Evolutionary conservation across 2,113 vertebrate species (phyloP).

Genomic region (Eublepharis macularius): DNA sequence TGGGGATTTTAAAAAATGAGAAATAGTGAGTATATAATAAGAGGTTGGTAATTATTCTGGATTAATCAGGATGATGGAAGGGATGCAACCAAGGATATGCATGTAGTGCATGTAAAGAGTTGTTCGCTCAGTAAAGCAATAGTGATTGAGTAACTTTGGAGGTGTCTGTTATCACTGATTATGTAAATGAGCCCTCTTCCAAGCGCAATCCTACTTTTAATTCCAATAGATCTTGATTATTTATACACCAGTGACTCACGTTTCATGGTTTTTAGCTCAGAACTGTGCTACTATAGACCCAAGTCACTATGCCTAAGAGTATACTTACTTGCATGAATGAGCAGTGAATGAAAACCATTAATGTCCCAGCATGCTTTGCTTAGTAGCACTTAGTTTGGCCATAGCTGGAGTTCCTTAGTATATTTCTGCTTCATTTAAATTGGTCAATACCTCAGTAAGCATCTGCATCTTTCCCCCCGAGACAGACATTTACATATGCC

Average conservation of each 20-base stretch:
- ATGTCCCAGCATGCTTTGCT: conserved; percentile 50
- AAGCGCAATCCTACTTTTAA: not conserved
- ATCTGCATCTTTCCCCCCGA: conserved; percentile 67
- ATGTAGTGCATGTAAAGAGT: not conserved
- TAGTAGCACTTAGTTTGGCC: conserved; percentile 30
- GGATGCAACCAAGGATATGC: not conserved
- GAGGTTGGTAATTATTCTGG: not conserved
- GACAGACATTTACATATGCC: conserved; percentile 65
- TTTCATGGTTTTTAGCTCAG: conserved; percentile 73
- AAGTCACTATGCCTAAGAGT: conserved; percentile 62
- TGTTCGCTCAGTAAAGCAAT: not conserved
- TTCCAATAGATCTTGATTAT: conserved; percentile 46
- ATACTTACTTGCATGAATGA: conserved; percentile 68
- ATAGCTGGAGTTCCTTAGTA: conserved; percentile 49
- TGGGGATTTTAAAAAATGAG: too few relatives aligned
- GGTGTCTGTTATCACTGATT: not conserved
- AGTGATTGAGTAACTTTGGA: not conserved
- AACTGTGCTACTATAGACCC: conserved; percentile 55
- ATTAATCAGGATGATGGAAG: not conserved
- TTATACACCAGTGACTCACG: conserved; percentile 56
- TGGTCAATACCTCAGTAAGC: conserved; percentile 80
- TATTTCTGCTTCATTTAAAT: conserved; percentile 84
- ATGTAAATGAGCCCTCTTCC: not conserved
- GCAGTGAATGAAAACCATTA: conserved; percentile 70
- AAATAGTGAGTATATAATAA: too few relatives aligned